Evolutionary conservation across 2,888 invertebrate species (phyloP).

Genomic region (Stenchaetothrips biformis): DNA sequence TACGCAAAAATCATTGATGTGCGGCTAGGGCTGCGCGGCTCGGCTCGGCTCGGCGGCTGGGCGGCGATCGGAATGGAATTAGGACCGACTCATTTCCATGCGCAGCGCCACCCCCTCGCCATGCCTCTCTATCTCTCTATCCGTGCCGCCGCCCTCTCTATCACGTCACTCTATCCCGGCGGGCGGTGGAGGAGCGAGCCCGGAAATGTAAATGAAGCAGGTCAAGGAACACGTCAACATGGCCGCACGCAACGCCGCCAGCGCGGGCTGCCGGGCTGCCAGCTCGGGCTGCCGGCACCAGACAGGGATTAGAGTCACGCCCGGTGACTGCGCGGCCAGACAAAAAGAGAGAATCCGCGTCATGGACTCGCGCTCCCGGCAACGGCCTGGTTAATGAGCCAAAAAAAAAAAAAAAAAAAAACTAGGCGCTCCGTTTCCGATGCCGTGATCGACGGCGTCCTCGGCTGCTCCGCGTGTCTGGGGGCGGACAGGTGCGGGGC

Average conservation of each 20-base stretch:
- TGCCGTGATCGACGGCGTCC: background rate
- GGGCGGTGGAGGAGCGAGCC: background rate
- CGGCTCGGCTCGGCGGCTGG: background rate
- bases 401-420: too few species aligned
- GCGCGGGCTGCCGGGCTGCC: background rate
- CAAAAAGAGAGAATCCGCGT: background rate
- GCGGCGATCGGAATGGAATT: background rate
- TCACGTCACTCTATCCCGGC: background rate
- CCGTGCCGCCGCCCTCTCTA: background rate
- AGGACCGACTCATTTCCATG: background rate
- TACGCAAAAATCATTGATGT: slow-evolving; percentile 19
- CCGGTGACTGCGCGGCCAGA: background rate
- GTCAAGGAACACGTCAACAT: background rate
- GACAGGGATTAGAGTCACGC: background rate
- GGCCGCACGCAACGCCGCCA: background rate
- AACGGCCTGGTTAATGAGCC: too few species aligned
- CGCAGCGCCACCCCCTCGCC: background rate
- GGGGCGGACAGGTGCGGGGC: background rate
- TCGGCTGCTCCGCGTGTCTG: background rate
- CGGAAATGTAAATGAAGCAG: slow-evolving; percentile 1
- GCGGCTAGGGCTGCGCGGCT: background rate
- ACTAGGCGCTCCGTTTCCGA: too few species aligned
- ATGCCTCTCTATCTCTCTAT: background rate
- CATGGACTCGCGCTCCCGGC: too few species aligned
- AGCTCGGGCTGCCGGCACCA: background rate